Conservation (phyloP, 2,113 vertebrate genomes). For the Alethe diademata region DNA sequence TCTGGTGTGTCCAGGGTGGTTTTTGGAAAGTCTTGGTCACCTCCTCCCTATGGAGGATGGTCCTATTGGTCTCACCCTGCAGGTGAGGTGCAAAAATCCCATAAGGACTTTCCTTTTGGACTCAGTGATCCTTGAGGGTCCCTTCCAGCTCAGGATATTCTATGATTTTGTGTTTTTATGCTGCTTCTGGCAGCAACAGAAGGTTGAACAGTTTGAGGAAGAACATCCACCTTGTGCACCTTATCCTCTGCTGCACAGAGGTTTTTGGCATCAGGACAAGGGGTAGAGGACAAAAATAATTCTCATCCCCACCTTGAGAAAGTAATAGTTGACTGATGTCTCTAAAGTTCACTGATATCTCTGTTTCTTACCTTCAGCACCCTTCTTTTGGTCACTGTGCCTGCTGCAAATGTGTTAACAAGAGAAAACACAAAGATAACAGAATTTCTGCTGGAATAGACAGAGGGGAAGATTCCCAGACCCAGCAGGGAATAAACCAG, state of each 20-base stretch:
- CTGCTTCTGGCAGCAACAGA: neutral
- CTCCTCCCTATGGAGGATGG: neutral
- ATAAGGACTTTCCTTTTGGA: neutral
- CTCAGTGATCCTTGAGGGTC: neutral
- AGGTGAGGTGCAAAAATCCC: too few species aligned
- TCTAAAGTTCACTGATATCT: neutral
- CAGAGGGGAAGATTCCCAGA: neutral
- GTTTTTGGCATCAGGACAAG: neutral
- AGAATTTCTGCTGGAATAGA: neutral
- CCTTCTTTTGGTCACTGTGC: neutral
- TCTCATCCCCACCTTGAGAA: neutral
- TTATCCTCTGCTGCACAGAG: neutral
- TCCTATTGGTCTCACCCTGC: fast-evolving
- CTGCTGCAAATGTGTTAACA: neutral
- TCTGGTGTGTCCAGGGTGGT: neutral
- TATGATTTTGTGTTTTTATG: neutral
- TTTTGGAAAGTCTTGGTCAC: neutral
- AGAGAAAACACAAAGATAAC: neutral
- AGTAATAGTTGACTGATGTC: neutral
- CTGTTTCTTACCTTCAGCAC: neutral
- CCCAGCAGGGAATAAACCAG: neutral
- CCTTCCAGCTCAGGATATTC: neutral
- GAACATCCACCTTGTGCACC: fast-evolving
- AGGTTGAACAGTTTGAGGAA: neutral
- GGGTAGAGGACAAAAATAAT: neutral